Percentiles rank a stretch among this genome's conserved stretches.
Conservation (phyloP, 2,113 vertebrate species). For the Strigops habroptila region DNA sequence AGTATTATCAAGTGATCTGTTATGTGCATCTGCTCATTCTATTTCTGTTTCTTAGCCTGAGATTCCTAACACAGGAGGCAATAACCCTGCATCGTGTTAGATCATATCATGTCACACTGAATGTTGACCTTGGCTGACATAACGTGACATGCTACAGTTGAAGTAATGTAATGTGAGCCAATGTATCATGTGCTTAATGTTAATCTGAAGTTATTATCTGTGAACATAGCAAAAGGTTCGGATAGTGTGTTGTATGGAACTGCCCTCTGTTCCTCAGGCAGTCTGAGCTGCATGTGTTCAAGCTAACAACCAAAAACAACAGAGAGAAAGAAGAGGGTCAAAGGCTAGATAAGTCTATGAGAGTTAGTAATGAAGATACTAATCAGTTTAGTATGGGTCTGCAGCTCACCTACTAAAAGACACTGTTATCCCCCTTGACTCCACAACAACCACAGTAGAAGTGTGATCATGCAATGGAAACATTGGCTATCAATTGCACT, state of each 20-base stretch:
- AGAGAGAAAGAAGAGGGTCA: neutral
- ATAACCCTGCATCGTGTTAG: neutral
- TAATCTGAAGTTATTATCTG: conserved; percentile 51
- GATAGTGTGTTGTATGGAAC: neutral
- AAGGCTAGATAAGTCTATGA: neutral
- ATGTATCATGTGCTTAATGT: conserved; percentile 9
- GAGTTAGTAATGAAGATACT: neutral
- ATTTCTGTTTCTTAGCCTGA: conserved; percentile 34
- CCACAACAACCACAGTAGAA: neutral
- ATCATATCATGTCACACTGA: conserved; percentile 27
- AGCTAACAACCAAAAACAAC: neutral
- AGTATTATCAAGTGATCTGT: conserved; percentile 22
- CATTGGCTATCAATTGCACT: neutral
- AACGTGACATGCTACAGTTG: neutral
- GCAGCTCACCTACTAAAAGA: neutral
- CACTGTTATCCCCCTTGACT: neutral
- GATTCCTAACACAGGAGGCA: conserved; percentile 34
- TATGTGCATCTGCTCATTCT: conserved; percentile 42
- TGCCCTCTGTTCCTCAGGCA: neutral
- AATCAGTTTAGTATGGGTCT: neutral
- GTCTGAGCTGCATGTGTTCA: neutral
- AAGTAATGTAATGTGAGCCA: neutral
- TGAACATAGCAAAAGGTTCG: neutral
- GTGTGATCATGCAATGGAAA: rapidly evolving
- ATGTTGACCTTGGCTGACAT: conserved; percentile 31